Evolutionary conservation across 2,113 vertebrate species (phyloP).

Genomic region (Thalassarche chlororhynchos): DNA sequence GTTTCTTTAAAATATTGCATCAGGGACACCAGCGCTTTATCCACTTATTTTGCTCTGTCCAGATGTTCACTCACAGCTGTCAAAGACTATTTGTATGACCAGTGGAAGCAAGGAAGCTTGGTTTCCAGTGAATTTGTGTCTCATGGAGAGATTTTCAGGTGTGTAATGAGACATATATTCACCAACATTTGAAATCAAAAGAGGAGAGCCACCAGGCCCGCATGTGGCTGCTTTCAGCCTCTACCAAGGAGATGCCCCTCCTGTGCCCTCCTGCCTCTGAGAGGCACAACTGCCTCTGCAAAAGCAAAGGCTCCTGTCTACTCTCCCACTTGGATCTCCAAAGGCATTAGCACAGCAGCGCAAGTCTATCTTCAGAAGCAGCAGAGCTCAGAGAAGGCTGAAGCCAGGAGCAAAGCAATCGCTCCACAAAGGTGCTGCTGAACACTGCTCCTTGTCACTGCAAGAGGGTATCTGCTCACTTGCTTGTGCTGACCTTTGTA

Average conservation of each 20-base stretch:
- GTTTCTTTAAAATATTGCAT: background rate
- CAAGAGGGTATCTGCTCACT: background rate
- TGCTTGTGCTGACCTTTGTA: background rate
- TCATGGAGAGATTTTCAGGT: background rate
- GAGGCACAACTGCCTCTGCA: background rate
- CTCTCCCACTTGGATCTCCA: background rate
- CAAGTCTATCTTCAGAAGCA: background rate
- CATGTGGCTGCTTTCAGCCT: background rate
- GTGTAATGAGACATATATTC: background rate
- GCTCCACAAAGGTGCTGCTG: background rate
- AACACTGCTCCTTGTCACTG: background rate
- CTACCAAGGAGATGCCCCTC: background rate
- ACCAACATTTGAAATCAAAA: background rate
- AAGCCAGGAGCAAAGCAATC: background rate
- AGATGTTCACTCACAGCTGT: background rate
- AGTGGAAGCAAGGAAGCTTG: background rate
- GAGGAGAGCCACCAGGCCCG: background rate
- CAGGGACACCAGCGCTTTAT: background rate
- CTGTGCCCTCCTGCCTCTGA: background rate
- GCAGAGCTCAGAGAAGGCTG: background rate
- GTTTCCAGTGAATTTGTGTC: background rate
- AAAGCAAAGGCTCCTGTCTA: background rate
- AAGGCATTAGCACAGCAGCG: background rate
- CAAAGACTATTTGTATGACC: background rate
- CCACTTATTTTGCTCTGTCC: background rate